These are phyloP conservation scores for Cyprinodon brontotheroides DNA, from an alignment of 2,113 vertebrate species.

Conservation along the genomic window DNA sequence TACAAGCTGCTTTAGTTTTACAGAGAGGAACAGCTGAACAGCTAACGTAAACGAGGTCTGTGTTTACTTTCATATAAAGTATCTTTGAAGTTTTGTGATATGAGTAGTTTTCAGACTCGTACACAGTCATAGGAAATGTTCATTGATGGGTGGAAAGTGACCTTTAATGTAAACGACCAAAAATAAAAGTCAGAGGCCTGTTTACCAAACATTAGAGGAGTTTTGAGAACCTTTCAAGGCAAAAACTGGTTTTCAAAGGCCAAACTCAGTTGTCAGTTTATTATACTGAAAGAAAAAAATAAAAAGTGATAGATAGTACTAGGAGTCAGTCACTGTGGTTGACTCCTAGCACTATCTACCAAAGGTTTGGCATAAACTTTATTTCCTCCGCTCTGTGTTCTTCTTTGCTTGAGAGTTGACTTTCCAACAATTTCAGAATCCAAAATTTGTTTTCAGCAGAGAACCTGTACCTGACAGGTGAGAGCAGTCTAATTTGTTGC, in stretches of 20 bases:
- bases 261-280: no score
- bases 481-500: neutral
- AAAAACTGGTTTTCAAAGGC: slow-evolving; percentile 4
- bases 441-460: neutral
- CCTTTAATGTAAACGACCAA: slow-evolving; percentile 7
- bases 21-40: neutral
- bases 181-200: neutral
- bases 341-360: no score
- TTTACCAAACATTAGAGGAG: neutral
- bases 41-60: neutral
- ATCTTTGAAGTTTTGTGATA: neutral
- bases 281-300: no score
- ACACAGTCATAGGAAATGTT: neutral
- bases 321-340: no score
- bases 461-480: neutral
- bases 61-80: neutral
- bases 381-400: neutral
- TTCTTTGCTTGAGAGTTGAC: neutral
- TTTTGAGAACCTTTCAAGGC: slow-evolving; percentile 13
- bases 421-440: neutral
- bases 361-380: neutral
- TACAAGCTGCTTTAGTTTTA: slow-evolving; percentile 1
- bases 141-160: neutral
- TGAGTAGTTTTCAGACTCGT: neutral
- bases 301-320: no score